Evolutionary conservation across 2,797 vertebrate species (phyloP).

Genomic region (Sebastes hubbsi): DNA sequence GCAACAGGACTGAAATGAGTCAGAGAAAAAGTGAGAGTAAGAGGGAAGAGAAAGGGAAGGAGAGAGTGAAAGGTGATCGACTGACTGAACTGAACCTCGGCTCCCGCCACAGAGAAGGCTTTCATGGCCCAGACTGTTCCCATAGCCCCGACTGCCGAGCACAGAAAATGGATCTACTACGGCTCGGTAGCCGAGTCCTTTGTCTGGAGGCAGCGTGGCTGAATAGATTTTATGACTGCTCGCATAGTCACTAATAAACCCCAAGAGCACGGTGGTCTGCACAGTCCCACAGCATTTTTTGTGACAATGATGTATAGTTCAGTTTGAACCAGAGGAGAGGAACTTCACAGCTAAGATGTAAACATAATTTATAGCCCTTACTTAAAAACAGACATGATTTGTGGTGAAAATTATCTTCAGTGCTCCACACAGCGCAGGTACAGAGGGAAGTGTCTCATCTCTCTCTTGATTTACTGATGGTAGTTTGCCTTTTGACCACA

Average conservation of each 20-base stretch:
- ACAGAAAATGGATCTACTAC: constrained; percentile 66
- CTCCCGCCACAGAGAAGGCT: constrained; percentile 69
- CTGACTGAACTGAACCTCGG: constrained; percentile 60
- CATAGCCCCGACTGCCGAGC: constrained; percentile 54
- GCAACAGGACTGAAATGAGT: constrained; percentile 29
- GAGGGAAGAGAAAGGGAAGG: constrained; percentile 25
- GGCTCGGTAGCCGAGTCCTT: constrained; percentile 44
- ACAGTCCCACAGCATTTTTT: constrained; percentile 15
- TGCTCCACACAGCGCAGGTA: background rate
- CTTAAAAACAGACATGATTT: constrained; percentile 11
- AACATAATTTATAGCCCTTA: background rate
- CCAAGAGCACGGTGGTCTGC: constrained; percentile 25
- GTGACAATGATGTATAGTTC: constrained; percentile 17
- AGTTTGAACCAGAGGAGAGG: constrained; percentile 8
- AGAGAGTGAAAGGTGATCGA: constrained; percentile 69
- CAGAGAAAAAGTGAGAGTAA: constrained; percentile 26
- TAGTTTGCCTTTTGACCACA: constrained; percentile 3
- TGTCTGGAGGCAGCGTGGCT: constrained; percentile 32
- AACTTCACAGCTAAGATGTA: constrained; percentile 6
- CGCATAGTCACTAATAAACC: constrained; percentile 34
- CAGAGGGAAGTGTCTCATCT: background rate
- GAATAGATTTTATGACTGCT: constrained; percentile 38
- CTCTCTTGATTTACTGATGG: constrained; percentile 3
- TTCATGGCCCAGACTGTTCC: constrained; percentile 72
- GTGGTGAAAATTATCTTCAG: background rate